phyloP scores from a whole-genome alignment of 2,888 invertebrate genomes.

The Oxytorus armatus region DNA sequence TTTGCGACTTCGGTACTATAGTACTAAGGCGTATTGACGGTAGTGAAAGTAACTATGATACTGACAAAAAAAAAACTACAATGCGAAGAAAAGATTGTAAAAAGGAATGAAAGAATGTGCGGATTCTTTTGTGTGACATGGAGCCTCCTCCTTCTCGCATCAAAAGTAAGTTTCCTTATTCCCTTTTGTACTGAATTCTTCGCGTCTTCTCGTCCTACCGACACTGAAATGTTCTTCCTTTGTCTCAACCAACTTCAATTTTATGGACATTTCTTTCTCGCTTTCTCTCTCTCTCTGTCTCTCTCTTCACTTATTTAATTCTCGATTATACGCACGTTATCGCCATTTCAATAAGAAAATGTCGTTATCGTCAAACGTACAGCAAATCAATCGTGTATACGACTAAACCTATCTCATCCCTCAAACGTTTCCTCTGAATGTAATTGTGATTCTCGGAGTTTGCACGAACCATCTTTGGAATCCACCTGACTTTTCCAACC shows the following conservation, averaged over 20 bases:
- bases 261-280: slow-evolving; percentile 3
- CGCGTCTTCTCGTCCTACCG: slow-evolving; percentile 13
- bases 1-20: background rate
- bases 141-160: background rate
- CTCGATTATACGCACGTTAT: background rate
- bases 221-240: background rate
- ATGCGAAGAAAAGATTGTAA: background rate
- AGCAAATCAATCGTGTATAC: slow-evolving; percentile 50
- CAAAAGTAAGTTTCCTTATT: slow-evolving; percentile 24
- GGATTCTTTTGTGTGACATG: background rate
- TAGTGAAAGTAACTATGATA: background rate
- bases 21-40: background rate
- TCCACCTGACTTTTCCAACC: background rate
- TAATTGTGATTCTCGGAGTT: slow-evolving; percentile 68
- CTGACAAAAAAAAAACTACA: background rate
- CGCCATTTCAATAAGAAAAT: slow-evolving; percentile 37
- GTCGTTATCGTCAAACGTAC: slow-evolving; percentile 27
- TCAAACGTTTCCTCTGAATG: slow-evolving; percentile 49
- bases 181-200: slow-evolving; percentile 13
- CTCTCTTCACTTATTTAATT: too few species aligned
- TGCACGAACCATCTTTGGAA: slow-evolving; percentile 33
- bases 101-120: background rate
- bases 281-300: background rate
- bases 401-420: slow-evolving; percentile 63
- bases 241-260: slow-evolving; percentile 4